phyloP scores from a whole-genome alignment of 2,113 vertebrate genomes.

The Sminthopsis crassicaudata region DNA sequence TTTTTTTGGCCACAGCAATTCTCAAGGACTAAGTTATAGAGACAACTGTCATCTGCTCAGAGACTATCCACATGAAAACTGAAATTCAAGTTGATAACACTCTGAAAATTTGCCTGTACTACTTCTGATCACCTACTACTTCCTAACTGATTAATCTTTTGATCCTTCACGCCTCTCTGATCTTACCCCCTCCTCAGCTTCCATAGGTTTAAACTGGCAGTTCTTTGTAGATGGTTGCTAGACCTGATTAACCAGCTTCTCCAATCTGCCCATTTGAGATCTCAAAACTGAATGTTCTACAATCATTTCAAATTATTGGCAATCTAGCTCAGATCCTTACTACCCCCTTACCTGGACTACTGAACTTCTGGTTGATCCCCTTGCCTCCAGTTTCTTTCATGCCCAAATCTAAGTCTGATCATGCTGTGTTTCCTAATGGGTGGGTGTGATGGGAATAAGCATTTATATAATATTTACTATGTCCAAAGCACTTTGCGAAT shows the following conservation, averaged over 20 bases:
- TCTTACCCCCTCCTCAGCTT: not conserved
- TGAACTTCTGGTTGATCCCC: not conserved
- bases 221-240: not conserved
- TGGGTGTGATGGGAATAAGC: not conserved
- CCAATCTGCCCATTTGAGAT: too few species aligned
- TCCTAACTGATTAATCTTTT: not conserved
- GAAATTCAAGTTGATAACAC: not conserved
- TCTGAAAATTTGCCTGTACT: not conserved
- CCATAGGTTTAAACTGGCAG: not conserved
- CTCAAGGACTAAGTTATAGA: not conserved
- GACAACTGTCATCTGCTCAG: not conserved
- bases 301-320: not conserved
- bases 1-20: not conserved
- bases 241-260: too few species aligned
- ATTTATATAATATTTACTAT: not conserved
- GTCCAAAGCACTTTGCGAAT: not conserved
- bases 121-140: not conserved
- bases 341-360: not conserved
- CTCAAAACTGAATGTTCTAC: too few species aligned
- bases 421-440: not conserved
- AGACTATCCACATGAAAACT: not conserved
- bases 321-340: not conserved
- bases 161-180: not conserved
- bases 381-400: not conserved
- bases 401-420: conserved; percentile 10